Evolutionary conservation across 2,888 invertebrate species (phyloP), one percentile per base, ranked within the genome.

Genomic region (Andrena fulva): DNA sequence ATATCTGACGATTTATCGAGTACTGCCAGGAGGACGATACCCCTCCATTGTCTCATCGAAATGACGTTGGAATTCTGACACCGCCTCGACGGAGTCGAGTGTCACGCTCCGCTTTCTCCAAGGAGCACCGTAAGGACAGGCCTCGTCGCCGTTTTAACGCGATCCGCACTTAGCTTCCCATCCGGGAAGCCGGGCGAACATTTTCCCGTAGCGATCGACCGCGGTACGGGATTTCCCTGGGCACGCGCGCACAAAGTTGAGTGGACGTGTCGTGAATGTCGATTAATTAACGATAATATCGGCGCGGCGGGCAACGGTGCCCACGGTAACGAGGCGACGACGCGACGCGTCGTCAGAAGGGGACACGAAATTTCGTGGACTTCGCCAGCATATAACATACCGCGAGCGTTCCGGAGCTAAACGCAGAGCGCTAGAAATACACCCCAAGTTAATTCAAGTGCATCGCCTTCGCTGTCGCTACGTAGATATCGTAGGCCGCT

Each of bases 371-470:
- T 80, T 83, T 77, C 79, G 81, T 2, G 71, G 77, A 89, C 85
- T 89, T 85, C 73, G 81, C 85, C 89, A 81, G 86, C 88, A 82
- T 87, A 88, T 87, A 88, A 90, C 90, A 91, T 90, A 90, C 91
- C 92, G 86, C 81, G 85, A 89, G 87, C 91, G 90, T 90, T 90
- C 85, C 88, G 85, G 87, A 90, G 91, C 92, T 92, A 92, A 92
- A 92, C 90, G 90, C 85, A 91, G 91, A 91, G 85, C 85, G 90
- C 91, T 91, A 90, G 90, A 92, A 92, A 92, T 92, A 92, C 88
- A 91, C 90, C 87, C 85, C 87, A 88, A 90, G 91, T 92, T 90
- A 91, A 92, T 91, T 92, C 91, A 92, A 92, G 91, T 92, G 90
- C 92, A 90, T 91, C 87, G 90, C 85, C 89, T 89, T 88, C 88